A percentile compares a stretch with the other conserved stretches of the same genome.
These are phyloP conservation scores for Heliothis virescens DNA, from an alignment of 1,140 invertebrate genomes.

Conservation along the genomic window DNA sequence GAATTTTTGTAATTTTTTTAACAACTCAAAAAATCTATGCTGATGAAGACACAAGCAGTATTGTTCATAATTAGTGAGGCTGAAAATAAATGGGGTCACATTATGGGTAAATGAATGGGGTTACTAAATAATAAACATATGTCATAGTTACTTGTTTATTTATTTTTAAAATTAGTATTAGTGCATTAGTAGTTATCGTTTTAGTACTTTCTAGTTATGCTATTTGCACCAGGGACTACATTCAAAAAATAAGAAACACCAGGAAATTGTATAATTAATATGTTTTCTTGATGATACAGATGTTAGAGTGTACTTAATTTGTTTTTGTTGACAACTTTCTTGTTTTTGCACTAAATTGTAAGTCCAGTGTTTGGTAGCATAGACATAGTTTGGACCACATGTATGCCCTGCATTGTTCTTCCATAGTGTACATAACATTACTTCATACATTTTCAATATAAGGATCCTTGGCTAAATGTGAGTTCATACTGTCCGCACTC, in stretches of 20 bases:
- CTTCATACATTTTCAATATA: neutral
- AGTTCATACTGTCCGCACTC: neutral
- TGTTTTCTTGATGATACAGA: neutral
- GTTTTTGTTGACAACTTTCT: constrained; percentile 43
- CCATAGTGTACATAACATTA: constrained; percentile 20
- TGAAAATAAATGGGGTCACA: constrained; percentile 36
- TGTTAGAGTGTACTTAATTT: constrained; percentile 58
- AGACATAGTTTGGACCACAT: constrained; percentile 43
- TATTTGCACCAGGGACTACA: constrained; percentile 34
- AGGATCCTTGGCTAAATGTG: neutral
- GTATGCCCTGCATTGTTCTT: constrained; percentile 27
- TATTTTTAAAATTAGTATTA: constrained; percentile 52
- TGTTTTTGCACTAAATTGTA: constrained; percentile 53
- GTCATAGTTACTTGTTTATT: constrained; percentile 51
- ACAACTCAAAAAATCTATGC: constrained; percentile 44
- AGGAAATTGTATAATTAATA: neutral
- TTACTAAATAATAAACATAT: constrained; percentile 40
- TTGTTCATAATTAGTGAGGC: constrained; percentile 35
- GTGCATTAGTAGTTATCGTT: constrained; percentile 36
- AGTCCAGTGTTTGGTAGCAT: constrained; percentile 51
- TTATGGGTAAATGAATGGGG: constrained; percentile 20
- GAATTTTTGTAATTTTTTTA: constrained; percentile 72
- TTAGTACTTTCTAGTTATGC: constrained; percentile 39
- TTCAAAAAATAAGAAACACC: constrained; percentile 13
- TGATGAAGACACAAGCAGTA: constrained; percentile 15